These are phyloP conservation scores for Antechinus flavipes DNA, from an alignment of 2,113 vertebrate genomes.

Conservation along the genomic window DNA sequence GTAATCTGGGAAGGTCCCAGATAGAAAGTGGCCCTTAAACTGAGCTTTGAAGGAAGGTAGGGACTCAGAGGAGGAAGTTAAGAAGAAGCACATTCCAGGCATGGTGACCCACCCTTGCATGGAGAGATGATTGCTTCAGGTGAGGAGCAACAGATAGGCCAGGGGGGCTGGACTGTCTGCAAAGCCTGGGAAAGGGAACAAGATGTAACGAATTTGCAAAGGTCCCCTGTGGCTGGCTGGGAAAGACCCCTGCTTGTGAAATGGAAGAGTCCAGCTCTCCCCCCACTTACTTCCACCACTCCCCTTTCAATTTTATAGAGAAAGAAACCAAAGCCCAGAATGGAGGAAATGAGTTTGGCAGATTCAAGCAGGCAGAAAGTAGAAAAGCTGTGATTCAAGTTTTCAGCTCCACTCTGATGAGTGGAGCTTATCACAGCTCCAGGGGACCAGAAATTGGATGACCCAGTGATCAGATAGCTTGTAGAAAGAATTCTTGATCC, in stretches of 20 bases:
- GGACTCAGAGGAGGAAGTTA: neutral
- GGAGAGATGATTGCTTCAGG: neutral
- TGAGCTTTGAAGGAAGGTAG: neutral
- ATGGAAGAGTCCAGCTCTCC: neutral
- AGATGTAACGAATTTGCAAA: neutral
- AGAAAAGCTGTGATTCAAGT: neutral
- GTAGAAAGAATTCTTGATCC: neutral
- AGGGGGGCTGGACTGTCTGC: neutral
- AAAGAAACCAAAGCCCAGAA: neutral
- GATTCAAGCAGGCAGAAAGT: neutral
- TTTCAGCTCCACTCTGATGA: neutral
- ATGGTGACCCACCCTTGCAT: neutral
- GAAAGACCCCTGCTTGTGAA: neutral
- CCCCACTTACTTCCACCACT: no score
- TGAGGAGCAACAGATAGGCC: neutral
- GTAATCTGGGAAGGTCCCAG: neutral
- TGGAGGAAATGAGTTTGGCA: neutral
- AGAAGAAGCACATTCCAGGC: neutral
- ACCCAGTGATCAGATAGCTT: neutral
- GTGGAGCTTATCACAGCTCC: neutral
- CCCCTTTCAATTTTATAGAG: neutral
- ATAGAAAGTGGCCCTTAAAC: neutral
- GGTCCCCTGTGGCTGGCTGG: neutral
- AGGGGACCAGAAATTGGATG: neutral
- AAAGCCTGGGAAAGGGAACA: neutral